Percentiles rank a stretch among this genome's conserved stretches.
phyloP scores from a whole-genome alignment of 2,888 invertebrate species.

The Eupithecia abbreviata region DNA sequence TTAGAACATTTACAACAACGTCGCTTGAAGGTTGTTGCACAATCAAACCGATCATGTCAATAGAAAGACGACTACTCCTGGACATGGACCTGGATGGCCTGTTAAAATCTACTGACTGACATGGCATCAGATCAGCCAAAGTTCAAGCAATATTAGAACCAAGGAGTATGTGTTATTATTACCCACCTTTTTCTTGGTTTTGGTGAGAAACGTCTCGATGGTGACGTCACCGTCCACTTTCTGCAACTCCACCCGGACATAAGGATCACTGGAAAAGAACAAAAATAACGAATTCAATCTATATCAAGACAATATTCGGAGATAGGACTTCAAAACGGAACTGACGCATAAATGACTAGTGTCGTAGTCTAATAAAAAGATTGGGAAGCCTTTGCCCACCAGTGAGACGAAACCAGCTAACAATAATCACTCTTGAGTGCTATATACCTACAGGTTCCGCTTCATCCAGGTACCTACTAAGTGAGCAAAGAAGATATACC shows the following conservation, averaged over 20 bases:
- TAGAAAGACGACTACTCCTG: neutral
- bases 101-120: neutral
- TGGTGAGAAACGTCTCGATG: slow-evolving; percentile 96
- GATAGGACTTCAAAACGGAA: neutral
- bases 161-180: neutral
- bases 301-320: neutral
- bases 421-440: neutral
- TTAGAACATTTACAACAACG: neutral
- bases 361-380: neutral
- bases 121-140: neutral
- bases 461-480: neutral
- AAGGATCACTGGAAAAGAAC: slow-evolving; percentile 92
- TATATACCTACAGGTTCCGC: too few relatives aligned
- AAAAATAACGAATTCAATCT: neutral
- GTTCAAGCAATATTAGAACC: neutral
- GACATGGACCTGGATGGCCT: neutral
- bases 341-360: neutral
- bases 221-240: slow-evolving; percentile 93
- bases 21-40: too few relatives aligned
- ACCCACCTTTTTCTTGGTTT: slow-evolving; percentile 96
- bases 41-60: neutral
- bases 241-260: slow-evolving; percentile 96
- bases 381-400: too few relatives aligned
- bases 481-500: too few relatives aligned
- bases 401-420: neutral